Evolutionary conservation across 2,113 vertebrate species (phyloP), one percentile per base, ranked within the genome.

Genomic region (Phainopepla nitens): DNA sequence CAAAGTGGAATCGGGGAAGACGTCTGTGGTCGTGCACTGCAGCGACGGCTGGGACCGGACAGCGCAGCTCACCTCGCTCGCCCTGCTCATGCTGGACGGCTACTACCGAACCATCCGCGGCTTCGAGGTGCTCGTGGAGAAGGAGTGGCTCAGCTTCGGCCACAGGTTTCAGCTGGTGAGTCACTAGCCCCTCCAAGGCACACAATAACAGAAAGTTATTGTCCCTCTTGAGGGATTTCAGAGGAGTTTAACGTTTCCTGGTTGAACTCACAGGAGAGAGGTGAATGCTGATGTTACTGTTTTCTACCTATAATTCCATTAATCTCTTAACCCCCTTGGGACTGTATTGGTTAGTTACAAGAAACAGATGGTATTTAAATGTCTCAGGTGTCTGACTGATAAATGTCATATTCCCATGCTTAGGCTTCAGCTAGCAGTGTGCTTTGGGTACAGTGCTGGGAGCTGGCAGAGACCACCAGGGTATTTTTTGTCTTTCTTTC

Each of bases 11-110:
- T 99, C 99, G 0, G 99, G 99, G 90, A 99, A 99, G 98, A 99
- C 99, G 0, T 99, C 99, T 0, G 99, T 99, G 93, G 98, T 99
- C 36, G 99, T 99, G 3, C 99, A 99, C 87, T 99, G 99, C 83
- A 99, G 99, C 7, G 99, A 99, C 0, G 99, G 99, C 15, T 99
- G 99, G 99, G 99, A 99, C 93, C 98, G 99, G 31, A 99, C 99
- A 0, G 98, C 98, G 20, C 99, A 99, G 97, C 99, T 99, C 77
- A 99, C 99, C 24, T 99, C 99, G 5, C 97, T 99, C 39, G 97
- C 99, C 89, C 98, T 99, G 98, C 98, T 99, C 56, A 99, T 99
- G 99, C 70, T 99, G 73, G 99, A 99, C 28, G 98, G 98, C 15
- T 98, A 99, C 97, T 99, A 99, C 90, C 98, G 99, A n/a, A 99